A percentile compares a stretch with the other conserved stretches of the same genome.
Conservation (phyloP, 2,888 invertebrate genomes). For the Teinopalpus imperialis region DNA sequence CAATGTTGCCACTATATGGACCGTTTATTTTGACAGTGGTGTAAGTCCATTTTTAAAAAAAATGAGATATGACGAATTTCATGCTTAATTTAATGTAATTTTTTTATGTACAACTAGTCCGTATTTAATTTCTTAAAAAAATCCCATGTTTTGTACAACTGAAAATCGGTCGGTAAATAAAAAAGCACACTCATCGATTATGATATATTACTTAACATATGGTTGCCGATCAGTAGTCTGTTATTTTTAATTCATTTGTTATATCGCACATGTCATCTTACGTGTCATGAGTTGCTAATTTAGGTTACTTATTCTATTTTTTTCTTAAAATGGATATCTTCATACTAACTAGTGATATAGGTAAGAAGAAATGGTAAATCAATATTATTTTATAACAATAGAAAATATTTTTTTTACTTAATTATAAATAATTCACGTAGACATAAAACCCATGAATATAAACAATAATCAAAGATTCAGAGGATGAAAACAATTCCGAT, state of each 20-base stretch:
- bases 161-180: constrained; percentile 19
- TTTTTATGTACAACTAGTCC: constrained; percentile 21
- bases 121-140: constrained; percentile 17
- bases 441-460: constrained; percentile 21
- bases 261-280: neutral
- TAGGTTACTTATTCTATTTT: constrained; percentile 20
- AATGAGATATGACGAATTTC: constrained; percentile 20
- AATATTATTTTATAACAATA: constrained; percentile 23
- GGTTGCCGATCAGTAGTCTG: constrained; percentile 9
- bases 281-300: constrained; percentile 18
- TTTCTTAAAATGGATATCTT: constrained; percentile 14
- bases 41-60: constrained; percentile 18
- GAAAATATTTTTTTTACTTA: constrained; percentile 22
- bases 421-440: constrained; percentile 22
- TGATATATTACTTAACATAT: constrained; percentile 4
- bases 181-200: constrained; percentile 11
- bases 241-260: constrained; percentile 5
- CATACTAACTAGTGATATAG: constrained; percentile 22
- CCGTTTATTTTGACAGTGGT: neutral
- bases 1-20: too few relatives aligned
- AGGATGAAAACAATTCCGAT: constrained; percentile 24
- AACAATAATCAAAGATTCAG: constrained; percentile 23
- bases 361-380: constrained; percentile 23
- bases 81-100: constrained; percentile 23
- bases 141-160: constrained; percentile 15